These are phyloP conservation scores for Drosophila chauvacae DNA, from an alignment of 1,140 invertebrate genomes.

Conservation along the genomic window DNA sequence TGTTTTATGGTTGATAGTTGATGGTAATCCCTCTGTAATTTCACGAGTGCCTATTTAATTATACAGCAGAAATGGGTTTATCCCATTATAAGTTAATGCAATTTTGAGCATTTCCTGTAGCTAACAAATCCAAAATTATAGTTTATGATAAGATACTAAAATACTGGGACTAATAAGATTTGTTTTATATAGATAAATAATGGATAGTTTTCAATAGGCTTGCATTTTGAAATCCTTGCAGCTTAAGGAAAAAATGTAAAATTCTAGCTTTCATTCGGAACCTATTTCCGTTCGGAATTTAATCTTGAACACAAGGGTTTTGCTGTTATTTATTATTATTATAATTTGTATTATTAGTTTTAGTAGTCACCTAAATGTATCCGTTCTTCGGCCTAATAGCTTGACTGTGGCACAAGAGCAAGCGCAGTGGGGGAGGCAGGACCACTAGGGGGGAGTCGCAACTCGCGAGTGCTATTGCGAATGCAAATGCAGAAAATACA, in stretches of 20 bases:
- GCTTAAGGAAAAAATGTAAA: no score
- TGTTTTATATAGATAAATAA: not conserved
- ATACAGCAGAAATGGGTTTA: not conserved
- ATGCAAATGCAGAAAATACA: conserved; percentile 34
- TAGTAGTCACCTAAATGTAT: not conserved
- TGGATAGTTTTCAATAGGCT: not conserved
- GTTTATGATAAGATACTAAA: no score
- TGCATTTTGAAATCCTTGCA: not conserved
- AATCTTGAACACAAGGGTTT: not conserved
- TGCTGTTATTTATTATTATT: not conserved
- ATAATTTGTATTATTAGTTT: not conserved
- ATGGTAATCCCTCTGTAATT: not conserved
- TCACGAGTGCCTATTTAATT: not conserved
- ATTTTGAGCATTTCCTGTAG: not conserved
- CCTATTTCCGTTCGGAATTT: not conserved
- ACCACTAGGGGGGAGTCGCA: not conserved
- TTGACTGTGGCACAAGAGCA: conserved; percentile 6
- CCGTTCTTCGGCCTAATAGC: not conserved
- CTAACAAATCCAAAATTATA: no score
- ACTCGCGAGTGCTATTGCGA: conserved; percentile 13
- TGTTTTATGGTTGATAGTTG: not conserved
- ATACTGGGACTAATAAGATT: no score
- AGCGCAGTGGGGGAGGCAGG: not conserved
- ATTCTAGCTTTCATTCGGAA: no score
- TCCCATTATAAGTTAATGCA: not conserved